phyloP scores from a whole-genome alignment of 2,113 vertebrate species.

The Ornithorhynchus anatinus region DNA sequence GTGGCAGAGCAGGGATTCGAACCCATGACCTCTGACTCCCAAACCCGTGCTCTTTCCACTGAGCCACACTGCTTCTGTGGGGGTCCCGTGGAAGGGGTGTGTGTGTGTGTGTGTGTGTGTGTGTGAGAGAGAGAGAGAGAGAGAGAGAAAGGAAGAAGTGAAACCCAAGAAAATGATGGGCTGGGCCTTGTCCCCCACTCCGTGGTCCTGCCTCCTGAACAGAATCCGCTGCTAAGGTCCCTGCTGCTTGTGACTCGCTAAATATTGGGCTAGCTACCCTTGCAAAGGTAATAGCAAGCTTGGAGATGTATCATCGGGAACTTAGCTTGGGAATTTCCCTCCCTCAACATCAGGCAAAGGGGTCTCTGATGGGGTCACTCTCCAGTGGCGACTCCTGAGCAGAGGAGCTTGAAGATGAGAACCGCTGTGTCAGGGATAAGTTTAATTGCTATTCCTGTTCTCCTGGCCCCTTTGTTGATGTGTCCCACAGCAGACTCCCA shows the following conservation, averaged over 20 bases:
- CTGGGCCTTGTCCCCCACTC: not conserved
- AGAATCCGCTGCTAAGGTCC: not conserved
- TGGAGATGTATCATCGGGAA: not conserved
- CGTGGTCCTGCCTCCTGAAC: not conserved
- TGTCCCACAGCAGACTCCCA: not conserved
- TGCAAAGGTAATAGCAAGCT: not conserved
- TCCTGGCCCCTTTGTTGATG: not conserved
- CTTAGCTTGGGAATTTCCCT: fast-evolving
- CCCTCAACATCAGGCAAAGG: not conserved
- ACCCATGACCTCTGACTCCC: too few species aligned
- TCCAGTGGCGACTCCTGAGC: not conserved
- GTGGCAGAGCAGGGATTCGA: too few species aligned
- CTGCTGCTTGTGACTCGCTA: not conserved
- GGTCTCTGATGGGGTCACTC: not conserved
- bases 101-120: not conserved
- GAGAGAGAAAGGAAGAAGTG: too few species aligned
- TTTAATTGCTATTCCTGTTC: not conserved
- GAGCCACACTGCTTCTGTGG: too few species aligned
- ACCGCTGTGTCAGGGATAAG: conserved; percentile 52
- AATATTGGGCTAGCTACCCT: not conserved
- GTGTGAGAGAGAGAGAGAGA: too few species aligned
- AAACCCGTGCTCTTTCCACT: too few species aligned
- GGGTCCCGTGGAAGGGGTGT: not conserved
- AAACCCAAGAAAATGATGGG: too few species aligned
- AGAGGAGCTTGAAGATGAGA: conserved; percentile 62